Conservation (phyloP, 1,140 invertebrate species). For the Polyergus mexicanus region DNA sequence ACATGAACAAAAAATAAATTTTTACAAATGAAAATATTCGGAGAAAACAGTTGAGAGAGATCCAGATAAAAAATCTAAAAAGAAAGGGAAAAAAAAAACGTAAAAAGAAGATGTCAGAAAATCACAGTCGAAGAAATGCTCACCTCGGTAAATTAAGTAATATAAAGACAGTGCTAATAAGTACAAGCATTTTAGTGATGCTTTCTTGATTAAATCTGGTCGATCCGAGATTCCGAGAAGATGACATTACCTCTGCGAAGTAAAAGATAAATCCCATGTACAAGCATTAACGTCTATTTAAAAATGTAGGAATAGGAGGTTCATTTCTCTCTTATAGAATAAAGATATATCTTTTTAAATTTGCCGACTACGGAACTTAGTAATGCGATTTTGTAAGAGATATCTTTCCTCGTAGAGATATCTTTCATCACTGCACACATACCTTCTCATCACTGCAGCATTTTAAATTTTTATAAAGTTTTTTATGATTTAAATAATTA, state of each 20-base stretch:
- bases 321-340: not conserved
- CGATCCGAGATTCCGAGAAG: slow-evolving; percentile 84
- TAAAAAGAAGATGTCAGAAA: slow-evolving; percentile 17
- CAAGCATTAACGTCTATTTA: not conserved
- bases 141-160: slow-evolving; percentile 88
- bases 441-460: not conserved
- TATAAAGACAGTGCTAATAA: slow-evolving; percentile 88
- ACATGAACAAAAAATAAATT: not conserved
- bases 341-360: not conserved
- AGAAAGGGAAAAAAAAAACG: not conserved
- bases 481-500: slow-evolving; percentile 22
- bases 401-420: not conserved
- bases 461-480: slow-evolving; percentile 8
- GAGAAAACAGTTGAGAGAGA: not conserved
- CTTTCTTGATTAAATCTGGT: slow-evolving; percentile 86
- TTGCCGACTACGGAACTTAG: not conserved
- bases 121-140: slow-evolving; percentile 33
- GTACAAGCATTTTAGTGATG: slow-evolving; percentile 87
- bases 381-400: not conserved
- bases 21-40: not conserved
- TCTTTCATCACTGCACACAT: not conserved
- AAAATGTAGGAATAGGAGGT: not conserved
- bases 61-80: not conserved
- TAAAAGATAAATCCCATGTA: slow-evolving; percentile 29
- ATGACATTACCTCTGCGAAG: slow-evolving; percentile 83